Percentiles rank a stretch among this genome's conserved stretches.
phyloP scores from a whole-genome alignment of 37 sponge, comb jelly and placozoan species.

The Agelas oroides region DNA sequence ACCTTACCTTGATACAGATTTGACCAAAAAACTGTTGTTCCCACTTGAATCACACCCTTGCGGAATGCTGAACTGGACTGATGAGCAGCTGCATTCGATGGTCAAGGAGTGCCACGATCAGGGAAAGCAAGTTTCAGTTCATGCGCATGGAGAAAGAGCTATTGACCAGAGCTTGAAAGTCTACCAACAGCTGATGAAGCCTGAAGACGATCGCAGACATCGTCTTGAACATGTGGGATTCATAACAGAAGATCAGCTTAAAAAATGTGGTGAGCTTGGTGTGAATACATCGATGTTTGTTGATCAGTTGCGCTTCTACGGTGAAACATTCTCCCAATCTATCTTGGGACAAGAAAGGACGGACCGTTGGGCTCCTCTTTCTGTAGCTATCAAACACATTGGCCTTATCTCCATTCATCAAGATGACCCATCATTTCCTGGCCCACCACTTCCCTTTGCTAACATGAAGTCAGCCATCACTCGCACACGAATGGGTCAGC shows the following conservation, averaged over 20 bases:
- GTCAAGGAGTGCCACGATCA: conserved; percentile 30
- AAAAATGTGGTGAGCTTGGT: conserved; percentile 35
- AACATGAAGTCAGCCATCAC: conserved; percentile 54
- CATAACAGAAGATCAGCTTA: conserved; percentile 51
- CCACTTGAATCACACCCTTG: conserved; percentile 8
- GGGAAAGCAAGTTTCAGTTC: conserved; percentile 42
- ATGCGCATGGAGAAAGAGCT: conserved; percentile 74
- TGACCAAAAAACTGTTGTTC: conserved; percentile 47
- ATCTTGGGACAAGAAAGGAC: conserved; percentile 47
- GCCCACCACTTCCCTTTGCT: conserved; percentile 35
- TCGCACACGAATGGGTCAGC: conserved; percentile 7
- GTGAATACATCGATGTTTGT: conserved; percentile 49
- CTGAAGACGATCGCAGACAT: conserved; percentile 31
- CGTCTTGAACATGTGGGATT: conserved; percentile 69
- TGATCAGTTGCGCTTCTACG: conserved; percentile 57
- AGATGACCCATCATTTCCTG: conserved; percentile 47
- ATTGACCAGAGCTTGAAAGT: conserved; percentile 44
- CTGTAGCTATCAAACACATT: conserved; percentile 23
- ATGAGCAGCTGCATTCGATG: conserved; percentile 15
- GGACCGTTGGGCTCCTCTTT: conserved; percentile 34
- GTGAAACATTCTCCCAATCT: conserved; percentile 38
- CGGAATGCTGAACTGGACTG: conserved; percentile 33
- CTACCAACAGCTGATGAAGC: conserved; percentile 23
- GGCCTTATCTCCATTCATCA: conserved; percentile 43
- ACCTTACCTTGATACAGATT: conserved; percentile 41